Conservation (phyloP, 2,888 invertebrate genomes). For the Anarsia innoxiella region DNA sequence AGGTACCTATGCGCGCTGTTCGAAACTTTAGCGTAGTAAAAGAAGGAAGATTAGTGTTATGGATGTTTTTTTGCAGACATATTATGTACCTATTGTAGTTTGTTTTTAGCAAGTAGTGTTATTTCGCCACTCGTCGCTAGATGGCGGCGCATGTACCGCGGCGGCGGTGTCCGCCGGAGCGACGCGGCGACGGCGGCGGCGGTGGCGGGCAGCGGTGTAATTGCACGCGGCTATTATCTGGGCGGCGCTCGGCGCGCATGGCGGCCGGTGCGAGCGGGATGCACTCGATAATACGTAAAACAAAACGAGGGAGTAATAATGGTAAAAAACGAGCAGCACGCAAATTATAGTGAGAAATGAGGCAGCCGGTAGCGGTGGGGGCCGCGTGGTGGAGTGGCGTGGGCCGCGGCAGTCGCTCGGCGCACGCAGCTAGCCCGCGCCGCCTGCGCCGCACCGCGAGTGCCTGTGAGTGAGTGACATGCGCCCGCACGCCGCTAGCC, state of each 20-base stretch:
- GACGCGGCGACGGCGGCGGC: constrained; percentile 23
- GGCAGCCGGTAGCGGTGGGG: constrained; percentile 75
- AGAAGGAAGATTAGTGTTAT: too few species aligned
- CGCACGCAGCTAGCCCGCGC: constrained; percentile 64
- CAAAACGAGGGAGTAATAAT: constrained; percentile 76
- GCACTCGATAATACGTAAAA: constrained; percentile 76
- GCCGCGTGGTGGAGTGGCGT: constrained; percentile 53
- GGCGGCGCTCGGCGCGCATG: constrained; percentile 71
- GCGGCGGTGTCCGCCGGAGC: constrained; percentile 23
- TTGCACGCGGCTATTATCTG: constrained; percentile 71
- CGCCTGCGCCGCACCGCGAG: constrained; percentile 52
- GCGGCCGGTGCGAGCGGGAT: constrained; percentile 75
- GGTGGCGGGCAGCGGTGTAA: constrained; percentile 46
- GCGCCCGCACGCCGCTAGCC: constrained; percentile 40
- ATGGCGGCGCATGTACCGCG: constrained; percentile 41
- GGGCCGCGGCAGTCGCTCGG: constrained; percentile 55
- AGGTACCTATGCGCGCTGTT: too few species aligned
- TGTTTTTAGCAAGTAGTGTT: not conserved
- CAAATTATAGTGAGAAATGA: constrained; percentile 76
- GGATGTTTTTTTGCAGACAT: too few species aligned
- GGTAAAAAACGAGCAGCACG: constrained; percentile 75
- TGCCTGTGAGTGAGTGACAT: constrained; percentile 65
- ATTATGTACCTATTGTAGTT: too few species aligned
- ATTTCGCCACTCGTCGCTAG: constrained; percentile 48
- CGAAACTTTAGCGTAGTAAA: too few species aligned